These are phyloP conservation scores for Dendrolimus houi DNA, from an alignment of 2,888 invertebrate genomes.

Conservation along the genomic window DNA sequence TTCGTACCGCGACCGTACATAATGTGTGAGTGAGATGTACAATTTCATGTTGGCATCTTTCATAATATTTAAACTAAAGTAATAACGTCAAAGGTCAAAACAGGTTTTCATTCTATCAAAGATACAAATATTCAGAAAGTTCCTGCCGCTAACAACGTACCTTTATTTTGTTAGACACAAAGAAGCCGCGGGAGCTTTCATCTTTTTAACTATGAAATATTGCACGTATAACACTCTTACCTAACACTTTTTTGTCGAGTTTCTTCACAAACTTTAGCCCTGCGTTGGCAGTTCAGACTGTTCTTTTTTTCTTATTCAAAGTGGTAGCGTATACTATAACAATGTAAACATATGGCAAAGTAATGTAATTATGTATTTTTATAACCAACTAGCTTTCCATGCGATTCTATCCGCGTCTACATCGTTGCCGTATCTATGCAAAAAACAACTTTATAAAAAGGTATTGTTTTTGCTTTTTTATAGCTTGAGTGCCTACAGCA, in stretches of 20 bases:
- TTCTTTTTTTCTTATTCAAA: conserved; percentile 17
- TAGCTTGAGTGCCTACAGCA: no score
- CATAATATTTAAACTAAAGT: not conserved
- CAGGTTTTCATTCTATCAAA: not conserved
- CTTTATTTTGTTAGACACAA: conserved; percentile 7
- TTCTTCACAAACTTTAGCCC: conserved; percentile 28
- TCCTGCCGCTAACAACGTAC: not conserved
- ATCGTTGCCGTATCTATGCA: no score
- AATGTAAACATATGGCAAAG: not conserved
- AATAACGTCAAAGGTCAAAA: not conserved
- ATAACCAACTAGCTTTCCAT: no score
- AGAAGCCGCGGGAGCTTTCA: conserved; percentile 30
- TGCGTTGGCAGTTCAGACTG: conserved; percentile 28
- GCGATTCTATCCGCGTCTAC: no score
- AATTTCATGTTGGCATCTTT: not conserved
- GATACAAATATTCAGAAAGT: not conserved
- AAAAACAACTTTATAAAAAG: no score
- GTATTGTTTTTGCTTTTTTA: no score
- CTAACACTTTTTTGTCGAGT: conserved; percentile 28
- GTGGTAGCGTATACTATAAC: conserved; percentile 1
- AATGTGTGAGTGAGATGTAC: no score
- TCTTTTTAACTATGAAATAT: conserved; percentile 47
- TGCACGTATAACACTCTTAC: conserved; percentile 40
- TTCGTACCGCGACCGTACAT: no score
- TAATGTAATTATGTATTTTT: no score